Percentiles rank a stretch among this genome's conserved stretches.
Evolutionary conservation across 92 coral and sea anemone genomes (phyloP).

Genomic region (Epizoanthus ramosus): DNA sequence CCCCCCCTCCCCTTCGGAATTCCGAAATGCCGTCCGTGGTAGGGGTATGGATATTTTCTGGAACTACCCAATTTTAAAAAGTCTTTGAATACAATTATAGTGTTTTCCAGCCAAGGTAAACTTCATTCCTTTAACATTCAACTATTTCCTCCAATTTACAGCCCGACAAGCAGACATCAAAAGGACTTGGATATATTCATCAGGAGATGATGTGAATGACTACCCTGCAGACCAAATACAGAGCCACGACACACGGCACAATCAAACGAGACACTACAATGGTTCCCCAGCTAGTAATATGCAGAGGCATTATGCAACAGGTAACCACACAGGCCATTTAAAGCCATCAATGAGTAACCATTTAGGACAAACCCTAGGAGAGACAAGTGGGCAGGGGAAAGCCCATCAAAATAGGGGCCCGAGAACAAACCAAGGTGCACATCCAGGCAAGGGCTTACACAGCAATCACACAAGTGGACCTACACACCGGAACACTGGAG

Average conservation of each 20-base stretch:
- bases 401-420: not conserved
- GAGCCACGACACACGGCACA: not conserved
- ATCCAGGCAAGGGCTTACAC: not conserved
- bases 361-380: not conserved
- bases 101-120: too few relatives aligned
- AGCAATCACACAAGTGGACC: not conserved
- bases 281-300: slow-evolving; percentile 11
- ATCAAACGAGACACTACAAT: not conserved
- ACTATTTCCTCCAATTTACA: not conserved
- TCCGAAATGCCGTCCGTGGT: too few relatives aligned
- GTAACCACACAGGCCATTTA: not conserved
- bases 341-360: not conserved
- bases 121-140: too few relatives aligned
- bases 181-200: slow-evolving; percentile 19
- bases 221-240: not conserved
- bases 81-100: too few relatives aligned
- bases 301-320: not conserved
- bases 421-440: not conserved
- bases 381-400: slow-evolving; percentile 1
- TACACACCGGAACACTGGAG: not conserved
- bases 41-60: too few relatives aligned
- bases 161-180: slow-evolving; percentile 15
- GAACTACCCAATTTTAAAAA: too few relatives aligned
- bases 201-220: slow-evolving; percentile 18
- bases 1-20: too few relatives aligned